Evolutionary conservation across 2,797 vertebrate species (phyloP).

Genomic region (Amphiprion clarkii): DNA sequence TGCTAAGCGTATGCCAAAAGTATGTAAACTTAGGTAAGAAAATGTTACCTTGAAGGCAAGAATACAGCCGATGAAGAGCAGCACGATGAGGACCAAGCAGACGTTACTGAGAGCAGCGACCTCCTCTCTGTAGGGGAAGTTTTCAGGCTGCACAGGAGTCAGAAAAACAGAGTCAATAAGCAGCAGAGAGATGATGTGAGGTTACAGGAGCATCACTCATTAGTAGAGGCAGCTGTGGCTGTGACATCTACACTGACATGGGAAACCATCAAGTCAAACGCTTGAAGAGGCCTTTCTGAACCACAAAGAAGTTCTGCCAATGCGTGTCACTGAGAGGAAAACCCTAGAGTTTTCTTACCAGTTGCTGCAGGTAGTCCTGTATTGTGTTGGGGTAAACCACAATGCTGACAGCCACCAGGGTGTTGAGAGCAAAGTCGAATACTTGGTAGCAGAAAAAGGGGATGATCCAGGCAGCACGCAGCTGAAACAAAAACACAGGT

Average conservation of each 20-base stretch:
- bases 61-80: constrained; percentile 93
- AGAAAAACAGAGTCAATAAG: background rate
- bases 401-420: constrained; percentile 93
- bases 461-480: constrained; percentile 95
- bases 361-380: constrained; percentile 93
- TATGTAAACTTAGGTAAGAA: background rate
- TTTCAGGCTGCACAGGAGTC: constrained; percentile 86
- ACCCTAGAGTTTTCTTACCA: constrained; percentile 85
- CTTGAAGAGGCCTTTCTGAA: too few relatives aligned
- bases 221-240: background rate
- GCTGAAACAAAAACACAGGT: constrained; percentile 79
- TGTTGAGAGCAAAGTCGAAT: constrained; percentile 97
- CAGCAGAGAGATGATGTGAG: background rate
- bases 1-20: constrained; percentile 7
- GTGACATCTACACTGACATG: background rate
- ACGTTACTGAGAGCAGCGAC: constrained; percentile 92
- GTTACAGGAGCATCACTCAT: background rate
- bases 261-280: too few relatives aligned
- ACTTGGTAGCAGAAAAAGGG: constrained; percentile 99
- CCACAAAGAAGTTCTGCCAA: too few relatives aligned
- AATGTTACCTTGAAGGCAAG: constrained; percentile 94
- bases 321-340: background rate
- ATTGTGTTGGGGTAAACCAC: constrained; percentile 95
- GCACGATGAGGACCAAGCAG: constrained; percentile 92
- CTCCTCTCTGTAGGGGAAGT: constrained; percentile 96